Conservation (phyloP, 2,888 invertebrate genomes). For the Acleris sparsana region DNA sequence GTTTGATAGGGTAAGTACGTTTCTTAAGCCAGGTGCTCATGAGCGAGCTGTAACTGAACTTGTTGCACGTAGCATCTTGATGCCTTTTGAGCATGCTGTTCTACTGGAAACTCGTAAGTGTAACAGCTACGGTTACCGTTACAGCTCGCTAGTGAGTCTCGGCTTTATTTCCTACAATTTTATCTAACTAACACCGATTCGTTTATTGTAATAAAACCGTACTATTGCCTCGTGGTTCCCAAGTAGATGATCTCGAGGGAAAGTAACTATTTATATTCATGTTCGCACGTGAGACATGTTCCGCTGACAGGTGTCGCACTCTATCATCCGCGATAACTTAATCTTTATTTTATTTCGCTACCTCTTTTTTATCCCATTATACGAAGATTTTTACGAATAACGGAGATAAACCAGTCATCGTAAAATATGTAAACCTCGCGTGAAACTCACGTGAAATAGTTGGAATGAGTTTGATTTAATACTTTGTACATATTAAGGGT, state of each 20-base stretch:
- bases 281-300: slow-evolving; percentile 24
- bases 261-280: slow-evolving; percentile 23
- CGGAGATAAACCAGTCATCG: not conserved
- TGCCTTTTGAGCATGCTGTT: too few relatives aligned
- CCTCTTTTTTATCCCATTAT: slow-evolving; percentile 39
- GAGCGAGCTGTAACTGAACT: not conserved
- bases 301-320: slow-evolving; percentile 38
- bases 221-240: slow-evolving; percentile 2
- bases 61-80: too few relatives aligned
- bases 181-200: not conserved
- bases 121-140: too few relatives aligned
- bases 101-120: too few relatives aligned
- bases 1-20: slow-evolving; percentile 89
- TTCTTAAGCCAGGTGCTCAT: slow-evolving; percentile 4
- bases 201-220: not conserved
- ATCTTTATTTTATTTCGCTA: slow-evolving; percentile 45
- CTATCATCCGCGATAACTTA: slow-evolving; percentile 46
- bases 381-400: not conserved
- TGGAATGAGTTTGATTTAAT: too few relatives aligned
- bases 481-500: too few relatives aligned
- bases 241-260: slow-evolving; percentile 20
- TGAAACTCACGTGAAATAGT: too few relatives aligned
- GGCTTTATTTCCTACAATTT: too few relatives aligned
- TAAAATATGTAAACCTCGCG: too few relatives aligned
- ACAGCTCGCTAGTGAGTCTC: too few relatives aligned